These are phyloP conservation scores for Pocota personata DNA, from an alignment of 2,888 invertebrate genomes.

Conservation along the genomic window DNA sequence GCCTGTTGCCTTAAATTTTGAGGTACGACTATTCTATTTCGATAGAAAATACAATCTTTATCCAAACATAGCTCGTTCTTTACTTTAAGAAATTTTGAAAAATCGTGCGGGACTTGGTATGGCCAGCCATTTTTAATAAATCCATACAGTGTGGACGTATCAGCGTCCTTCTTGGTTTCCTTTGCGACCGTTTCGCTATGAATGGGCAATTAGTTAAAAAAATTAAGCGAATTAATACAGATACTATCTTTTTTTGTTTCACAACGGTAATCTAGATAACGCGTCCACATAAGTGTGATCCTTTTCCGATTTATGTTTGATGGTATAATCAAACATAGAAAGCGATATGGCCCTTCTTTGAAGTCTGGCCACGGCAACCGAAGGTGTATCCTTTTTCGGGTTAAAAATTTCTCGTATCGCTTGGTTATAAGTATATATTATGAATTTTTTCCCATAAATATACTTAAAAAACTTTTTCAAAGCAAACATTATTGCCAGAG, in stretches of 20 bases:
- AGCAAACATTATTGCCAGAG: slow-evolving; percentile 78
- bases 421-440: slow-evolving; percentile 71
- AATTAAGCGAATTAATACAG: slow-evolving; percentile 25
- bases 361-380: slow-evolving; percentile 6
- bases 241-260: slow-evolving; percentile 25
- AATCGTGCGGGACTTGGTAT: too few relatives aligned
- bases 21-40: too few relatives aligned
- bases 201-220: slow-evolving; percentile 18
- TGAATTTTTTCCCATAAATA: slow-evolving; percentile 77
- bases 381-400: slow-evolving; percentile 10
- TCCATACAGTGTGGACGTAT: too few relatives aligned
- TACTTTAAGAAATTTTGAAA: too few relatives aligned
- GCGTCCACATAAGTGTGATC: slow-evolving; percentile 32
- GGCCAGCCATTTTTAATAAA: too few relatives aligned
- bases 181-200: too few relatives aligned
- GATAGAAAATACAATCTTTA: too few relatives aligned
- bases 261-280: slow-evolving; percentile 31
- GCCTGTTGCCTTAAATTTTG: too few relatives aligned
- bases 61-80: too few relatives aligned
- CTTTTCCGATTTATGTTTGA: neutral
- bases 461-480: slow-evolving; percentile 80
- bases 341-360: slow-evolving; percentile 5
- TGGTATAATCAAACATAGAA: slow-evolving; percentile 23
- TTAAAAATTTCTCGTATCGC: slow-evolving; percentile 73
- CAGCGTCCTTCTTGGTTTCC: too few relatives aligned